Base-by-base conservation (phyloP, 53 echinoderm and acorn worm species). In the Astropecten irregularis region DNA sequence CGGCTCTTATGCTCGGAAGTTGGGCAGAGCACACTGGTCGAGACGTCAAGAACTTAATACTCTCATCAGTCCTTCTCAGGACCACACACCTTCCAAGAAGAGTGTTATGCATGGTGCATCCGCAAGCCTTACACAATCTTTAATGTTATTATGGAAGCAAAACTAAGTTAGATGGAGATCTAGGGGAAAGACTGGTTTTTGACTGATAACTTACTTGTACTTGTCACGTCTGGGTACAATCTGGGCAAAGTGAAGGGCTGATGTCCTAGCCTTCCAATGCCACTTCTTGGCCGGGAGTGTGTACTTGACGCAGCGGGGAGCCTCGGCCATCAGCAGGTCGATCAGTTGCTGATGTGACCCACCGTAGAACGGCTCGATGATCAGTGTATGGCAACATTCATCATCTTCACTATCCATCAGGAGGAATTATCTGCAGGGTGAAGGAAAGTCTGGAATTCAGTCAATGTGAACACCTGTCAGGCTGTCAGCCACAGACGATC, bases 231-330 rank as follows among this genome's bases (percentile, higher is more conserved):
- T 76, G 11, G 90, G 90, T 38, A 96, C 85, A 27, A 84, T 57
- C 65, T 84, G 88, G 34, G 97, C 87, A 58, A 96, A 90, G 49
- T 96, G 82, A 0, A 96, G 90, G 6, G 97, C 97, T 34, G 97
- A 91, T 6, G 97, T 94, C 52, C 97, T 74, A 25, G 97, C 97
- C 71, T 84, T 89, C 97, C 97, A 96, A 47, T 96, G 97, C 97
- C 97, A 96, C 60, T 96, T 96, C 71, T 89, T 89, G 48, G 94
- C 89, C 14, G 97, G 97, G 5, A 96, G 70, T 9, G 90, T 92
- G 77, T 89, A 77, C 68, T 72, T 82, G 63, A 81, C 77, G 35
- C 84, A 82, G 36, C 60, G 48, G 50, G 57, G 81, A 26, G 83
- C 46, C 2, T 82, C 42, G 32, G n/a, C 49, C 32, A 82, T 52